These are phyloP conservation scores for Sphenodon punctatus DNA, from an alignment of 2,797 vertebrate genomes.

Conservation along the genomic window DNA sequence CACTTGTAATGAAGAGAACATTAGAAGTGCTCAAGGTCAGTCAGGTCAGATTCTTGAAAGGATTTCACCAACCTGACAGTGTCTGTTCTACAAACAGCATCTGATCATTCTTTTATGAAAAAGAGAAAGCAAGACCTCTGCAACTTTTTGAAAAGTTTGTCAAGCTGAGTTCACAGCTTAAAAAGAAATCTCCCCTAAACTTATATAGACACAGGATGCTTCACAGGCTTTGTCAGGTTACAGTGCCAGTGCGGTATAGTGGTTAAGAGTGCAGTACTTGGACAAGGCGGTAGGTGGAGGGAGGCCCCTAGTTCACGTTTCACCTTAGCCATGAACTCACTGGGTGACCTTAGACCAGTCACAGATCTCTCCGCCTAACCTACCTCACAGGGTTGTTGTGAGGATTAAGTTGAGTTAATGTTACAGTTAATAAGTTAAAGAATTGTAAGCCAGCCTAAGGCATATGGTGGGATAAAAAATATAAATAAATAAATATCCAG, in stretches of 20 bases:
- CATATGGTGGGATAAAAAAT: no score
- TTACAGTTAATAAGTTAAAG: no score
- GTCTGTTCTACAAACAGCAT: background rate
- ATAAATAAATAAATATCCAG: no score
- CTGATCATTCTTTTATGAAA: background rate
- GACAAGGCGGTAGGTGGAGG: no score
- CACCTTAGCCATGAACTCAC: no score
- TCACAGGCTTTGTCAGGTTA: constrained; percentile 5
- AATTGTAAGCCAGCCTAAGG: background rate
- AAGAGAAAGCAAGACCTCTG: background rate
- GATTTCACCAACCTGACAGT: background rate
- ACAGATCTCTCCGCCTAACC: no score
- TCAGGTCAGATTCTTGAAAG: background rate
- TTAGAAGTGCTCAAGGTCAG: background rate
- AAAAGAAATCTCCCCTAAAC: background rate
- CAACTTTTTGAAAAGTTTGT: background rate
- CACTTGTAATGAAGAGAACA: background rate
- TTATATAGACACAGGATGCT: background rate
- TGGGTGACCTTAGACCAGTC: no score
- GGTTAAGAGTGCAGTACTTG: no score
- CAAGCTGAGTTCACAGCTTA: background rate
- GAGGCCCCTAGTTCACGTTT: no score
- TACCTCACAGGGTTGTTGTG: no score
- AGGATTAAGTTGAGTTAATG: no score
- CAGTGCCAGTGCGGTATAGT: no score